These are phyloP conservation scores for Orthonychiurus folsomi DNA, from an alignment of 2,888 invertebrate genomes.

Conservation along the genomic window DNA sequence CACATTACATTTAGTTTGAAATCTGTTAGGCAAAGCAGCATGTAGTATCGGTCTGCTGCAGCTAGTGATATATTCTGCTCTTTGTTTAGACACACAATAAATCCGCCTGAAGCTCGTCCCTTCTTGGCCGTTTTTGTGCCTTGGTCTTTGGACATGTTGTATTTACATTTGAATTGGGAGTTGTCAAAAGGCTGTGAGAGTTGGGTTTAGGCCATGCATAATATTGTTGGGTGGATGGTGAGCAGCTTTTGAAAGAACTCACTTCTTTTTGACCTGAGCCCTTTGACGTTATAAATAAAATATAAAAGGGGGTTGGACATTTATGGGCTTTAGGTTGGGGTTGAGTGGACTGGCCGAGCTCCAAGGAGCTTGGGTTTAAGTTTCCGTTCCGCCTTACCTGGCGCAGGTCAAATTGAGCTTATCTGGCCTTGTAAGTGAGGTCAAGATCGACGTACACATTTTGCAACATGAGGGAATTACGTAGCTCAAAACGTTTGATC, in stretches of 20 bases:
- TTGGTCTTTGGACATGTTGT: neutral
- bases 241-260: neutral
- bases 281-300: neutral
- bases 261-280: neutral
- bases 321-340: neutral
- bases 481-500: too few relatives aligned
- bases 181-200: neutral
- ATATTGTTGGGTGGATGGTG: too few relatives aligned
- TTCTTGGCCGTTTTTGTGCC: neutral
- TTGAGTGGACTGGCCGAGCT: neutral
- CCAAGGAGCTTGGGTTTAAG: neutral
- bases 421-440: neutral
- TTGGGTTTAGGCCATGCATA: neutral
- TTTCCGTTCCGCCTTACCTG: neutral
- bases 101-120: neutral
- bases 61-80: neutral
- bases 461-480: too few relatives aligned
- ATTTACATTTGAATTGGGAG: neutral
- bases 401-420: neutral
- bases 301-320: neutral
- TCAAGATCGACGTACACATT: neutral
- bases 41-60: too few relatives aligned
- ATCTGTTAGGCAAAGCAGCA: neutral
- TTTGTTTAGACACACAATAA: neutral
- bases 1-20: neutral